Conservation (phyloP, 2,113 vertebrate genomes). For the Eclectus roratus region DNA sequence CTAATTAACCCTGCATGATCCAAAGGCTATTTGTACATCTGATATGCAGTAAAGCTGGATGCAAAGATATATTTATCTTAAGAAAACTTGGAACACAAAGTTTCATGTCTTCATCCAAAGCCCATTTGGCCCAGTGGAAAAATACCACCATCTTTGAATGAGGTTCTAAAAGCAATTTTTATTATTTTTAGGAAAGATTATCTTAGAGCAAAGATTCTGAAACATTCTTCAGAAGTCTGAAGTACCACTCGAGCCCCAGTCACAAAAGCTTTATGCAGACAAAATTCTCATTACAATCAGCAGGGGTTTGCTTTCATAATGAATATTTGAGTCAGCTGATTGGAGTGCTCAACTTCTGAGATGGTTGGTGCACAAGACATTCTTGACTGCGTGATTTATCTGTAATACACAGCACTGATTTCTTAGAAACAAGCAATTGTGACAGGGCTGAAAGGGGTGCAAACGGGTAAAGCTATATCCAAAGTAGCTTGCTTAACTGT, state of each 20-base stretch:
- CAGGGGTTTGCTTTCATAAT: conserved; percentile 38
- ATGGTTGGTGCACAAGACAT: background rate
- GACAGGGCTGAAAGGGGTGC: background rate
- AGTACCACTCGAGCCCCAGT: conserved; percentile 12
- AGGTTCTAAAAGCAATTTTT: background rate
- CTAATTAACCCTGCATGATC: background rate
- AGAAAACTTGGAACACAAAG: background rate
- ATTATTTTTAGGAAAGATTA: conserved; percentile 33
- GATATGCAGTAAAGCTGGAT: background rate
- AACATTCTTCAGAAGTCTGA: conserved; percentile 5
- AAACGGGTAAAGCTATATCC: background rate
- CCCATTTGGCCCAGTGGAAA: background rate
- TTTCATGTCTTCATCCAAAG: background rate
- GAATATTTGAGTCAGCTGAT: conserved; percentile 58
- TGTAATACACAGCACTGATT: background rate
- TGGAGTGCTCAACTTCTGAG: conserved; percentile 34
- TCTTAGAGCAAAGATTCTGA: conserved; percentile 18
- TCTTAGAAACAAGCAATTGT: conserved; percentile 19
- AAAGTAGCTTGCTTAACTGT: background rate
- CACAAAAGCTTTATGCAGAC: conserved; percentile 49
- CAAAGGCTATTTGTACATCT: background rate
- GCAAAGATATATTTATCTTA: background rate
- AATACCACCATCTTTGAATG: background rate
- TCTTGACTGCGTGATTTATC: conserved; percentile 5
- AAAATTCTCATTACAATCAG: conserved; percentile 61